These are phyloP conservation scores for Ctenopoma multispine DNA, from an alignment of 2,797 vertebrate genomes.

Conservation along the genomic window DNA sequence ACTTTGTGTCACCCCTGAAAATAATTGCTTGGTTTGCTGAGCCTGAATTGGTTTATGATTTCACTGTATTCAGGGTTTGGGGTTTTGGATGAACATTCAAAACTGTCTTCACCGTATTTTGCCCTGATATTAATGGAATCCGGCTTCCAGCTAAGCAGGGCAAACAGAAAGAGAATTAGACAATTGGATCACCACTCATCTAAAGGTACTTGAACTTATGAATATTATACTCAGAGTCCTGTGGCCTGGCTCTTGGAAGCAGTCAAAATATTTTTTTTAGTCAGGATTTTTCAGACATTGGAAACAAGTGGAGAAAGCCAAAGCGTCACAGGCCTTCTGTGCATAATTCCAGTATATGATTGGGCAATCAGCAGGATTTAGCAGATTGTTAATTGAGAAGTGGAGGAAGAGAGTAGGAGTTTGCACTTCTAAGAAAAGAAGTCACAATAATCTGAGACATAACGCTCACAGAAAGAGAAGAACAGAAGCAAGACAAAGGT, in stretches of 20 bases:
- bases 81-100: constrained; percentile 33
- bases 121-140: constrained; percentile 26
- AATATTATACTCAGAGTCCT: too few species aligned
- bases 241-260: too few species aligned
- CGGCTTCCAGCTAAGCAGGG: constrained; percentile 34
- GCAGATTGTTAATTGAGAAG: constrained; percentile 2
- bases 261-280: too few species aligned
- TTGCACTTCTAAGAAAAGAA: constrained; percentile 9
- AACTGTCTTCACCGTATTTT: constrained; percentile 12
- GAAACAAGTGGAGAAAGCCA: neutral
- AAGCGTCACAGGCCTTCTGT: neutral
- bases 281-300: too few species aligned
- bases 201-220: constrained; percentile 49
- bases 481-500: neutral
- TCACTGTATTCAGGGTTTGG: constrained; percentile 39
- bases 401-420: neutral
- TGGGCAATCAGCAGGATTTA: neutral
- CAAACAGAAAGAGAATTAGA: constrained; percentile 25
- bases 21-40: constrained; percentile 48
- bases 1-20: constrained; percentile 55
- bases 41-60: constrained; percentile 54
- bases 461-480: constrained; percentile 3
- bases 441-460: neutral
- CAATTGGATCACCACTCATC: constrained; percentile 34
- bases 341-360: neutral